Conservation (phyloP, 2,797 vertebrate genomes). For the Xenops minutus region DNA sequence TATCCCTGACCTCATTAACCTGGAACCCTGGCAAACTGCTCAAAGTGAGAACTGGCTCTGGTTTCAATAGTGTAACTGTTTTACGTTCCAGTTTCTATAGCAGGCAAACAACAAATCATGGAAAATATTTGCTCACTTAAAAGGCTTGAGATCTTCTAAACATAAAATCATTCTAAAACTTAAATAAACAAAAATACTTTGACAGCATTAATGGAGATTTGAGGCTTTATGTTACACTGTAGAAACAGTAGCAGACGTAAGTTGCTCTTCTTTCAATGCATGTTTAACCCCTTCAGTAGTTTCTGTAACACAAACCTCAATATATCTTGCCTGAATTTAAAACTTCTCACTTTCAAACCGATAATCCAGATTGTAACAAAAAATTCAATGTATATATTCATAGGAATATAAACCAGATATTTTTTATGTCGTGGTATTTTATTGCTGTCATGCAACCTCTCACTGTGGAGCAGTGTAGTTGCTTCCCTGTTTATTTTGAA, state of each 20-base stretch:
- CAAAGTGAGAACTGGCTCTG: not conserved
- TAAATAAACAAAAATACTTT: not conserved
- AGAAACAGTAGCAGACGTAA: not conserved
- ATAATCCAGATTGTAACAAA: not conserved
- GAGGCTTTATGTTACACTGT: not conserved
- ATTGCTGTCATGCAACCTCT: not conserved
- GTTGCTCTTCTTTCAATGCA: not conserved
- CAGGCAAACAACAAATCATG: not conserved
- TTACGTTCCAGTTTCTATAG: not conserved
- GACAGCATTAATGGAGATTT: not conserved
- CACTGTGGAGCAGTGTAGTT: not conserved
- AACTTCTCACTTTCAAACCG: not conserved
- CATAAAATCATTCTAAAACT: not conserved
- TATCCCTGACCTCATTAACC: not conserved
- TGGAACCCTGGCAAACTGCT: not conserved
- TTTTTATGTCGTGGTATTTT: not conserved
- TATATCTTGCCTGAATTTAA: not conserved
- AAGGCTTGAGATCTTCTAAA: not conserved
- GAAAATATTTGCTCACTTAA: not conserved
- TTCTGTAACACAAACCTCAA: not conserved
- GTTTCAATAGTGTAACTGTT: not conserved
- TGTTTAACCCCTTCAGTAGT: not conserved
- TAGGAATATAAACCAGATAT: not conserved
- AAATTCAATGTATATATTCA: not conserved
- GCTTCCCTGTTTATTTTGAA: not conserved